A percentile compares a stretch with the other conserved stretches of the same genome.
Conservation (phyloP, 2,113 vertebrate genomes). For the Syngnathus floridae region DNA sequence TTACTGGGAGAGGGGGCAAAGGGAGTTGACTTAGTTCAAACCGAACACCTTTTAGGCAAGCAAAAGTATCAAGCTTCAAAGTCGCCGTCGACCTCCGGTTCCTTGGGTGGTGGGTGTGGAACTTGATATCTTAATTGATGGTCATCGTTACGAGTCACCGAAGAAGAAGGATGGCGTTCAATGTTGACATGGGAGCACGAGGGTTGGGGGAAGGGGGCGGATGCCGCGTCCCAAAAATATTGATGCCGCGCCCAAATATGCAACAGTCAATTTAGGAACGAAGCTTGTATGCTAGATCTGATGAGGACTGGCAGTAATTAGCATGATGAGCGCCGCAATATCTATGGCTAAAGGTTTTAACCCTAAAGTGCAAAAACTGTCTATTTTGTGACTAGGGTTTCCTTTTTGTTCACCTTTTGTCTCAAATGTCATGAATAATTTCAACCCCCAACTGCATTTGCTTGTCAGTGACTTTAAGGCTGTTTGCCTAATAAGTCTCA, state of each 20-base stretch:
- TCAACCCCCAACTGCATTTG: slow-evolving; percentile 32
- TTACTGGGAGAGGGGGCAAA: slow-evolving; percentile 11
- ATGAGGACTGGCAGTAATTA: slow-evolving; percentile 63
- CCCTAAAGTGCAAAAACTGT: background rate
- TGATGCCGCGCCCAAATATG: slow-evolving; percentile 27
- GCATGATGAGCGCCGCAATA: slow-evolving; percentile 26
- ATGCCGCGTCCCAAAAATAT: slow-evolving; percentile 12
- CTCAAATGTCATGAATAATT: slow-evolving; percentile 53
- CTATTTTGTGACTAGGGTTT: slow-evolving; percentile 4
- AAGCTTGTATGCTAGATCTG: background rate
- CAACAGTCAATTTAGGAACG: slow-evolving; percentile 28
- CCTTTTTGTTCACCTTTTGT: slow-evolving; percentile 21
- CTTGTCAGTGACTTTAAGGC: slow-evolving; percentile 70
- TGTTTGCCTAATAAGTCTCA: slow-evolving; percentile 74
- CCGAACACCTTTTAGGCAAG: slow-evolving; percentile 43
- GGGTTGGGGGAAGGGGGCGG: background rate
- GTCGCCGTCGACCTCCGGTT: slow-evolving; percentile 15
- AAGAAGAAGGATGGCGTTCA: background rate
- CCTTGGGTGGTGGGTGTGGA: slow-evolving; percentile 19
- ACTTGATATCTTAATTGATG: slow-evolving; percentile 44
- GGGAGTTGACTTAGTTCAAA: slow-evolving; percentile 31
- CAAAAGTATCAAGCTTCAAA: slow-evolving; percentile 65
- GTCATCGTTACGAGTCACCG: slow-evolving; percentile 20
- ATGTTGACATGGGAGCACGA: slow-evolving; percentile 21
- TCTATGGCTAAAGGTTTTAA: slow-evolving; percentile 9